Conservation (phyloP, 2,113 vertebrate genomes). For the Elephantulus edwardii region DNA sequence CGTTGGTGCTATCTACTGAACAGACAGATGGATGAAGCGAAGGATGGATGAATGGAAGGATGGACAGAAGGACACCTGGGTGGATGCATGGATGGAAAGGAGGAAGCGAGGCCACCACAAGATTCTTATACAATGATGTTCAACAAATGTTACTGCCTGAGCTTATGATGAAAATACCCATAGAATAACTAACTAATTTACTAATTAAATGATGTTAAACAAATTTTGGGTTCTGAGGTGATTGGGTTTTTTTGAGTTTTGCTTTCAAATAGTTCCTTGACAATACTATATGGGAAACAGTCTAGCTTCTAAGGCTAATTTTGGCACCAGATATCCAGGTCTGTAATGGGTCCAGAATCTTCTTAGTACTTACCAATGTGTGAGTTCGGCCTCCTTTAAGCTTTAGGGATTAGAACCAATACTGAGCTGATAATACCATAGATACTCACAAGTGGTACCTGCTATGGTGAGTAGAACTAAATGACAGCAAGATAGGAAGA, state of each 20-base stretch:
- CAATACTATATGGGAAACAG: background rate
- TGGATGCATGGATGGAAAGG: too few relatives aligned
- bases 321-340: background rate
- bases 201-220: background rate
- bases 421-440: background rate
- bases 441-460: background rate
- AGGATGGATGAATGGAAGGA: background rate
- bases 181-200: too few relatives aligned
- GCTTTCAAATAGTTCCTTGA: background rate
- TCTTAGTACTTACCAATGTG: too few relatives aligned
- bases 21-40: fast-evolving
- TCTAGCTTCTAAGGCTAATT: background rate
- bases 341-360: background rate
- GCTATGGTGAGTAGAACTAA: background rate
- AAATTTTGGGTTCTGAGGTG: background rate
- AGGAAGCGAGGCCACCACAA: background rate
- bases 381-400: background rate
- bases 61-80: background rate
- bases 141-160: background rate
- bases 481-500: background rate
- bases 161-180: too few relatives aligned
- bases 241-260: background rate
- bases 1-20: too few relatives aligned
- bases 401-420: background rate
- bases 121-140: background rate